These are phyloP conservation scores for Metopia argyrocephala DNA, from an alignment of 2,888 invertebrate genomes.

Conservation along the genomic window DNA sequence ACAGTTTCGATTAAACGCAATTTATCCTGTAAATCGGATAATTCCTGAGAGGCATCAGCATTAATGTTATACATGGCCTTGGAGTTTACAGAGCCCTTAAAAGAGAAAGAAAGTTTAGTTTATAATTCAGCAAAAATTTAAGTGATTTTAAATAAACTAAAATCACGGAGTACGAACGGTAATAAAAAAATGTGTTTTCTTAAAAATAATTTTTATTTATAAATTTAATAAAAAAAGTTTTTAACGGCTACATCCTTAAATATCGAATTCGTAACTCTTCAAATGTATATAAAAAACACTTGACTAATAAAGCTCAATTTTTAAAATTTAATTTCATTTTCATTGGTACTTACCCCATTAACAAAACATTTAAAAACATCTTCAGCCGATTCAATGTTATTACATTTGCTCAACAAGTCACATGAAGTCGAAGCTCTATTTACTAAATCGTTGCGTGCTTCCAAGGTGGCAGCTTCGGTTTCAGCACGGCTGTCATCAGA, in stretches of 20 bases:
- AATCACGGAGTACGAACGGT: slow-evolving; percentile 64
- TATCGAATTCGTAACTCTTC: too few relatives aligned
- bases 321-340: not conserved
- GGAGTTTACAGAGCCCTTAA: slow-evolving; percentile 22
- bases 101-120: too few relatives aligned
- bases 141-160: too few relatives aligned
- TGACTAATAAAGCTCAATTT: too few relatives aligned
- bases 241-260: too few relatives aligned
- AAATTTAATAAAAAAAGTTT: too few relatives aligned
- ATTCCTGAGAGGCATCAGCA: slow-evolving; percentile 65
- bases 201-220: too few relatives aligned
- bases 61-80: slow-evolving; percentile 68
- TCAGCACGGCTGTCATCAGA: not conserved
- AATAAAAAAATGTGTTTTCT: too few relatives aligned
- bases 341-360: slow-evolving; percentile 41
- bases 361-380: slow-evolving; percentile 67
- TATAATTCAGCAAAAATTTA: too few relatives aligned
- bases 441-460: slow-evolving; percentile 65
- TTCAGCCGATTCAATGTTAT: not conserved
- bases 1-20: slow-evolving; percentile 57
- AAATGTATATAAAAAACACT: too few relatives aligned
- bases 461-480: slow-evolving; percentile 62
- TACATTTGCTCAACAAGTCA: slow-evolving; percentile 54
- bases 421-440: slow-evolving; percentile 64
- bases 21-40: slow-evolving; percentile 60